Evolutionary conservation across 2,888 invertebrate species (phyloP).

Genomic region (Saturnia japonica): DNA sequence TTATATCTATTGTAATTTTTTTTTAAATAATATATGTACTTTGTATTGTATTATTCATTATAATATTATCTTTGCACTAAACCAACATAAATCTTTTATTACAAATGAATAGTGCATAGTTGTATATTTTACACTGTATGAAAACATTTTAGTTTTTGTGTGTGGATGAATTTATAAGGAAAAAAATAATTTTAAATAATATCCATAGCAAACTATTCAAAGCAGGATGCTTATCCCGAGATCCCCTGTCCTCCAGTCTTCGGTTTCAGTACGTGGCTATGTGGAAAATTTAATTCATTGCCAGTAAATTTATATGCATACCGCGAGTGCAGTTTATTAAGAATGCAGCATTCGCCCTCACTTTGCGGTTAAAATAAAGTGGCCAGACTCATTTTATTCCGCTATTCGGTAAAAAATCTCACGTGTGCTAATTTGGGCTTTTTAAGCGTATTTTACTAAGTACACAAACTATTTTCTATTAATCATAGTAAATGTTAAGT

Average conservation of each 20-base stretch:
- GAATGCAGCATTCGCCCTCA: constrained; percentile 62
- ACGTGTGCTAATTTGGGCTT: not conserved
- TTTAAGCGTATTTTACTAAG: not conserved
- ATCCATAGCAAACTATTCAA: constrained; percentile 25
- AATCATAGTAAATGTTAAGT: too few species aligned
- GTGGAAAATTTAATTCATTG: constrained; percentile 72
- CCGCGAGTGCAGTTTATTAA: constrained; percentile 67
- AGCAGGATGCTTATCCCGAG: constrained; percentile 14
- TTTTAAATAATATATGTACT: too few species aligned
- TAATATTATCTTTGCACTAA: too few species aligned
- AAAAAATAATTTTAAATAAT: not conserved
- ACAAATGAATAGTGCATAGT: too few species aligned
- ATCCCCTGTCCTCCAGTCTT: constrained; percentile 28
- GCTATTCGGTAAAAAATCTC: constrained; percentile 30
- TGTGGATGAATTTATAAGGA: not conserved
- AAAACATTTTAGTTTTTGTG: not conserved
- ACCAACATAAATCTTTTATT: too few species aligned
- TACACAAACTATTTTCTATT: not conserved
- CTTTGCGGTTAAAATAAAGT: constrained; percentile 53
- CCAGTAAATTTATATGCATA: constrained; percentile 70
- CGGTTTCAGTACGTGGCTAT: constrained; percentile 53
- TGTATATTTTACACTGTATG: too few species aligned
- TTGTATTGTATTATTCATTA: too few species aligned
- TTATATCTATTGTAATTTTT: too few species aligned
- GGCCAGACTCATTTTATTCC: constrained; percentile 55